Evolutionary conservation across 2,888 invertebrate genomes (phyloP).

Genomic region (Ophraella communa): DNA sequence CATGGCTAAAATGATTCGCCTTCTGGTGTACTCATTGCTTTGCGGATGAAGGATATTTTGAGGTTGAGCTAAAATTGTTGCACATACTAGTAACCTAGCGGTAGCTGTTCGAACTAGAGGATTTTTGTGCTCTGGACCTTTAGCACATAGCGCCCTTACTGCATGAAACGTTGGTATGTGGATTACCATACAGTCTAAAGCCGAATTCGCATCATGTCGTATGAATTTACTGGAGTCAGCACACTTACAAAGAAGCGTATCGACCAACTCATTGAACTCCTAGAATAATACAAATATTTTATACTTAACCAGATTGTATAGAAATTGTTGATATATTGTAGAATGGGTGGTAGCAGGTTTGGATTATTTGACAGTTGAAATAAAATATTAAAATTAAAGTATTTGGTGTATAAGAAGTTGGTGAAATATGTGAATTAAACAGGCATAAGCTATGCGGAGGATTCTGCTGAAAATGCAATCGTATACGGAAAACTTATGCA

Average conservation of each 20-base stretch:
- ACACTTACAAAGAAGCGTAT: constrained; percentile 70
- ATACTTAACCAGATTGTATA: background rate
- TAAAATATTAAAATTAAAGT: too few species aligned
- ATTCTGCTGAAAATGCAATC: too few species aligned
- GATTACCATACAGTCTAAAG: constrained; percentile 73
- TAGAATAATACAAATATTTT: constrained; percentile 49
- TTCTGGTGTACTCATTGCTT: constrained; percentile 63
- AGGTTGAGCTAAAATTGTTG: constrained; percentile 70
- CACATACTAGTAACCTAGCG: constrained; percentile 68
- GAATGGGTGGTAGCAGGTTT: too few species aligned
- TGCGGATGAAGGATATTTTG: constrained; percentile 64
- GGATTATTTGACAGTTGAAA: too few species aligned
- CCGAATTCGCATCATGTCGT: constrained; percentile 75
- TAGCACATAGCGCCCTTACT: constrained; percentile 62
- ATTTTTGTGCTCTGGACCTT: constrained; percentile 68
- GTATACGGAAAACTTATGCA: too few species aligned
- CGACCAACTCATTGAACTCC: constrained; percentile 77
- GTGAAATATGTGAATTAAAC: too few species aligned
- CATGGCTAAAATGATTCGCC: constrained; percentile 61
- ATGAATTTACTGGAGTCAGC: constrained; percentile 78
- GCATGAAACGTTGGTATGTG: constrained; percentile 67
- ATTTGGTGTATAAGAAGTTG: too few species aligned
- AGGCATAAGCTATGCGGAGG: too few species aligned
- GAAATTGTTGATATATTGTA: too few species aligned
- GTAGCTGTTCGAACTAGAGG: constrained; percentile 71